Base-by-base conservation (phyloP, 2,113 vertebrate genomes). In the Alectura lathami region DNA sequence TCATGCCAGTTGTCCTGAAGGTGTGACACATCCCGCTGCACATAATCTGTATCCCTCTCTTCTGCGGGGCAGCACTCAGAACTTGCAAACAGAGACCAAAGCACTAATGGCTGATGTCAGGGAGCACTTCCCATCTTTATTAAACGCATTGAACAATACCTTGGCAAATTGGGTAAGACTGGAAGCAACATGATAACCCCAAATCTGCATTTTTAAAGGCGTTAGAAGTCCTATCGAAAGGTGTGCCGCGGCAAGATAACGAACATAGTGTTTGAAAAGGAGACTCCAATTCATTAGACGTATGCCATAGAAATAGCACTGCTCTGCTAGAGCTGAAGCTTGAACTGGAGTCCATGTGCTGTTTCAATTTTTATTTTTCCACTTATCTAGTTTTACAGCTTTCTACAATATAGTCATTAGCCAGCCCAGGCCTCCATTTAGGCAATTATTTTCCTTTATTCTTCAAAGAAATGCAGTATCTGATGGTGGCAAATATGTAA, bases 341-440 rank as follows among this genome's bases (percentile, higher is more conserved):
- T 57, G 77, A 73, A 47, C 83, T 43, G 54, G 3, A 78, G 59
- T 6, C 74, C 11, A 91, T 82, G 76, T 67, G 69, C 68, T 90
- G 50, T n/a, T 95, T 68, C 38, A 7, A 7, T 8, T 36, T 13
- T 43, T 24, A 50, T 56, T 95, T 74, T 50, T 27, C 60, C 51
- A 77, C 73, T 83, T 91, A 95, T 85, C 96, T 91, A 89, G 62
- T 87, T 96, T 68, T 73, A 93, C 87, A 96, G 94, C 89, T 97
- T 79, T 84, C 84, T 83, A 60, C 79, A 75, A 40, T 56, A 62
- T 6, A 54, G 59, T 89, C 70, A 88, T 96, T 30, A 77, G 67
- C 63, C 56, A 78, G 53, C 45, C 76, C 53, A 85, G 57, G n/a
- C 64, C 43, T 68, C 11, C 67, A 50, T 47, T 81, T 16, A 57